A percentile compares a stretch with the other conserved stretches of the same genome.
These are phyloP conservation scores for Apamea sordens DNA, from an alignment of 2,888 invertebrate species.

Conservation along the genomic window DNA sequence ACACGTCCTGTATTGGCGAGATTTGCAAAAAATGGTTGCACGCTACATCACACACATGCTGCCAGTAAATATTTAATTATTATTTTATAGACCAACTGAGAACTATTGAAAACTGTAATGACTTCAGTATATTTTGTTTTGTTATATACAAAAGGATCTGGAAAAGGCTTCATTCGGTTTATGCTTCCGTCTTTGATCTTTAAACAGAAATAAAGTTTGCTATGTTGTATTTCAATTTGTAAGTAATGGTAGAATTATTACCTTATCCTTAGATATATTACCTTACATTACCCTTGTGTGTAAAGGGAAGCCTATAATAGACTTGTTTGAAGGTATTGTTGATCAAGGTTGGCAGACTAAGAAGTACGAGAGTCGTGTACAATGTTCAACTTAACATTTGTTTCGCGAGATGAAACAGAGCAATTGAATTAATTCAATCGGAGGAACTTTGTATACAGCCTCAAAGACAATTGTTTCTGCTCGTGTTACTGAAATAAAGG, in stretches of 20 bases:
- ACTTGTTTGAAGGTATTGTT: constrained; percentile 68
- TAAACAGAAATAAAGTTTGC: constrained; percentile 9
- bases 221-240: constrained; percentile 13
- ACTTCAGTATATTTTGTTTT: not conserved
- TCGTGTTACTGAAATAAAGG: constrained; percentile 82
- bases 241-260: constrained; percentile 22
- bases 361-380: constrained; percentile 73
- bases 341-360: constrained; percentile 74
- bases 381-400: constrained; percentile 86
- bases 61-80: constrained; percentile 27
- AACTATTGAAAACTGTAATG: not conserved
- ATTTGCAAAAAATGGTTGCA: constrained; percentile 50
- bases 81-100: constrained; percentile 30
- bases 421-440: constrained; percentile 90
- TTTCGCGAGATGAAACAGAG: constrained; percentile 83
- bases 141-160: not conserved
- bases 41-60: constrained; percentile 32
- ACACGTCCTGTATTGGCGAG: constrained; percentile 57
- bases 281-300: constrained; percentile 22
- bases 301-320: constrained; percentile 69
- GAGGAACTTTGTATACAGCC: constrained; percentile 85
- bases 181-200: constrained; percentile 11
- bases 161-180: not conserved
- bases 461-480: constrained; percentile 85
- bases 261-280: no score